These are phyloP conservation scores for Drosophila hydei DNA, from an alignment of 1,140 invertebrate genomes.

Conservation along the genomic window DNA sequence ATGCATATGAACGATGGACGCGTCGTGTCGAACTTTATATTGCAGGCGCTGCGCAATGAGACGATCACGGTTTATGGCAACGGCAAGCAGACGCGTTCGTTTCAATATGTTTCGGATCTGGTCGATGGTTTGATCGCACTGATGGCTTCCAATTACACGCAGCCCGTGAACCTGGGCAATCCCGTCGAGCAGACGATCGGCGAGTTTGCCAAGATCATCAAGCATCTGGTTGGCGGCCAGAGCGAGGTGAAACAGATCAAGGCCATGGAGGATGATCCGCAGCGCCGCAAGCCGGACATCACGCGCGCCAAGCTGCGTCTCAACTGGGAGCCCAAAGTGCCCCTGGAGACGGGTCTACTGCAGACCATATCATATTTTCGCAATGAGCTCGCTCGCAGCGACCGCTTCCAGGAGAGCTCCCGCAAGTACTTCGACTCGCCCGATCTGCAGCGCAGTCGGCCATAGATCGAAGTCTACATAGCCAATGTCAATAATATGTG, in stretches of 20 bases:
- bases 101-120: conserved; percentile 99
- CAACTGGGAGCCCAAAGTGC: conserved; percentile 96
- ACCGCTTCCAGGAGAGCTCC: conserved; percentile 78
- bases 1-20: conserved; percentile 99
- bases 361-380: conserved; percentile 96
- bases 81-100: conserved; percentile 98
- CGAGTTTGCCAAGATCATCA: conserved; percentile 98
- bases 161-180: conserved; percentile 98
- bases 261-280: conserved; percentile 97
- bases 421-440: conserved; percentile 78
- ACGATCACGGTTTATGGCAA: conserved; percentile 98
- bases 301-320: conserved; percentile 92
- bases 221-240: conserved; percentile 92
- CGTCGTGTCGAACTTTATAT: conserved; percentile 99
- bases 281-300: conserved; percentile 96
- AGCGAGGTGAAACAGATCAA: conserved; percentile 93
- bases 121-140: conserved; percentile 96
- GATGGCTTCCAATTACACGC: conserved; percentile 97
- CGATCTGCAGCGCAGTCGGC: conserved; percentile 58
- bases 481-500: conserved; percentile 37
- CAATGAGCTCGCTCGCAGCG: conserved; percentile 90
- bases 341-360: conserved; percentile 92
- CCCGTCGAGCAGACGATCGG: conserved; percentile 98
- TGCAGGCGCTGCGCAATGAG: conserved; percentile 97
- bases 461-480: conserved; percentile 14